phyloP scores from a whole-genome alignment of 2,888 invertebrate genomes.

The Ceramica pisi region DNA sequence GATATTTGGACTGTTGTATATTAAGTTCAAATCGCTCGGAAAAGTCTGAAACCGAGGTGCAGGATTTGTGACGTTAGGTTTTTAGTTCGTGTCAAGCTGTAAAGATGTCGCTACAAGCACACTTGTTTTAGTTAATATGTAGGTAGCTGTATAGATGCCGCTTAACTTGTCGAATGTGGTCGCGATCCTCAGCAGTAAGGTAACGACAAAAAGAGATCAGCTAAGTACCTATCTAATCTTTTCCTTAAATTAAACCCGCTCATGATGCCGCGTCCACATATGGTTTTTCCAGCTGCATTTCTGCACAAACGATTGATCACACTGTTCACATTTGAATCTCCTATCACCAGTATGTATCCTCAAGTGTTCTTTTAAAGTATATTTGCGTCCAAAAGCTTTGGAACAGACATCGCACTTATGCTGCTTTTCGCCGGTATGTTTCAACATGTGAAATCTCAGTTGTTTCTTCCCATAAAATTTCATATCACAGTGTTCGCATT shows the following conservation, averaged over 20 bases:
- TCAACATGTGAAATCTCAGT: conserved; percentile 55
- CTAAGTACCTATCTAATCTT: not conserved
- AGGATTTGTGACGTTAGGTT: too few species aligned
- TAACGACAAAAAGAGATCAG: too few species aligned
- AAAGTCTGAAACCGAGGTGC: too few species aligned
- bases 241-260: conserved; percentile 10
- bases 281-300: conserved; percentile 64
- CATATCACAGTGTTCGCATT: conserved; percentile 55
- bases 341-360: conserved; percentile 60
- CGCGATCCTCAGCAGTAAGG: too few species aligned
- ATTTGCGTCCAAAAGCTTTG: conserved; percentile 52
- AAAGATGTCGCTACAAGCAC: too few species aligned
- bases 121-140: too few species aligned
- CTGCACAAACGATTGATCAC: conserved; percentile 59
- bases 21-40: too few species aligned
- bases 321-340: conserved; percentile 56
- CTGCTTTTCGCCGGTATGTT: conserved; percentile 57
- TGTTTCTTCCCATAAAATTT: conserved; percentile 47
- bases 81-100: too few species aligned
- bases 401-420: conserved; percentile 52
- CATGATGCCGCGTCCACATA: conserved; percentile 55
- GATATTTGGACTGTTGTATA: too few species aligned
- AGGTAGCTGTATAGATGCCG: too few species aligned
- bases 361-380: conserved; percentile 58
- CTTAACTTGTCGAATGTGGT: too few species aligned